Base-by-base conservation (phyloP, 1,140 invertebrate species). In the Drosophila triauraria region DNA sequence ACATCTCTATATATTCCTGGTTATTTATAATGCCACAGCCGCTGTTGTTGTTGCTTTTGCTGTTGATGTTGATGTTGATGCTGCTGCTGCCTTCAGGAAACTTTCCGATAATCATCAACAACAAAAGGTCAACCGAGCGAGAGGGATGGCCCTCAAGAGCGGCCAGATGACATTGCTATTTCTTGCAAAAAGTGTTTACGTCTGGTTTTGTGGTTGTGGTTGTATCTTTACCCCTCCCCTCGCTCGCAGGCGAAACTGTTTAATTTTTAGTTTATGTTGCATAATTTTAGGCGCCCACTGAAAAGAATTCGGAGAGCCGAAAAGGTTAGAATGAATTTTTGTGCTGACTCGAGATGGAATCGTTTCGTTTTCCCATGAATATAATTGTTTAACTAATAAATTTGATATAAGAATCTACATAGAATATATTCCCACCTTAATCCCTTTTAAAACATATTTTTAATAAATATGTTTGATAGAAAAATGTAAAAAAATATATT, bases 231-330 rank as follows among this genome's bases (percentile, higher is more conserved):
- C 9, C n/a, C 9, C 15, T 6, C 9, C 9, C 30, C 13, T 9
- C n/a, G 4, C 40, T n/a, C 40, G 12, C 30, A 40, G 2, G 23
- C 4, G 44, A 56, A 69, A 64, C 67, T 82, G 67, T 82, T 83
- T 86, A 86, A 88, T 86, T 86, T 86, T 82, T 80, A 87, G 83
- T 87, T 87, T 86, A 83, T 87, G 71, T 83, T 87, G 83, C 84
- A 88, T 87, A 87, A 87, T 87, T 87, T 77, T 65, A 46, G 75
- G 80, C 58, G 30, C 8, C 40, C 50, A 32, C 30, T 17, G 54
- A 61, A 69, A 47, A 20, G 15, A 56, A 63, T 20, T 38, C 32
- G 10, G 47, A 12, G 4, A 56, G 15, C 25, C 38, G 13, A 59
- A 58, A 64, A 47, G 50, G 46, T 40, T 44, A 46, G 20, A 30